Evolutionary conservation across 2,888 invertebrate species (phyloP).

Genomic region (Lycocerus yunnanus): DNA sequence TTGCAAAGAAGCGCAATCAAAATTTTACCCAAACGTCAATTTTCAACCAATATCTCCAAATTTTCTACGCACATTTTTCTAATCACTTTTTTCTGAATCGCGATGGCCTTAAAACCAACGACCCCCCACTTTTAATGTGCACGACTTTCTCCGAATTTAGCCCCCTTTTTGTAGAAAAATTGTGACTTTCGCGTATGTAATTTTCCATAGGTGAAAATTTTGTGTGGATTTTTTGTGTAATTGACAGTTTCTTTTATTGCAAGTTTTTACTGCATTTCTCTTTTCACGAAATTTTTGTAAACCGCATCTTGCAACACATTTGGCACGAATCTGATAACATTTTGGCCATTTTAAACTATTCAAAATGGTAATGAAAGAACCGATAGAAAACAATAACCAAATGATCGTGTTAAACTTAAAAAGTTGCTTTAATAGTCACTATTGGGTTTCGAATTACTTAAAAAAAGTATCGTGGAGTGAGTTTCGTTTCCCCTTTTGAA

Average conservation of each 20-base stretch:
- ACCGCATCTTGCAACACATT: not conserved
- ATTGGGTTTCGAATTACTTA: conserved; percentile 17
- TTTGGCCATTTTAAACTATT: not conserved
- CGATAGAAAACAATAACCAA: not conserved
- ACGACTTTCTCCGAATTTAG: not conserved
- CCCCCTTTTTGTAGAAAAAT: not conserved
- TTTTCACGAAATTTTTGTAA: not conserved
- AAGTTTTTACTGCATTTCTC: not conserved
- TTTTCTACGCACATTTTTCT: not conserved
- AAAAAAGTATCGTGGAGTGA: conserved; percentile 50
- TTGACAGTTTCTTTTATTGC: not conserved
- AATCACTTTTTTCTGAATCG: not conserved
- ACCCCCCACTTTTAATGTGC: not conserved
- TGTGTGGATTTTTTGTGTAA: not conserved
- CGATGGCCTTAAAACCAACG: not conserved
- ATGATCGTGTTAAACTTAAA: not conserved
- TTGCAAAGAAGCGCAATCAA: not conserved
- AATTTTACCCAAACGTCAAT: not conserved
- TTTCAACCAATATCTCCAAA: not conserved
- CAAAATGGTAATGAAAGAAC: not conserved
- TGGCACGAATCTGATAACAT: not conserved
- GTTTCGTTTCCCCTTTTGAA: conserved; percentile 30
- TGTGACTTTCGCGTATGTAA: not conserved
- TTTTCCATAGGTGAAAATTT: not conserved
- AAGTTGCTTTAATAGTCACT: not conserved